phyloP scores from a whole-genome alignment of 2,888 invertebrate species.

The Uropetala carovei region DNA sequence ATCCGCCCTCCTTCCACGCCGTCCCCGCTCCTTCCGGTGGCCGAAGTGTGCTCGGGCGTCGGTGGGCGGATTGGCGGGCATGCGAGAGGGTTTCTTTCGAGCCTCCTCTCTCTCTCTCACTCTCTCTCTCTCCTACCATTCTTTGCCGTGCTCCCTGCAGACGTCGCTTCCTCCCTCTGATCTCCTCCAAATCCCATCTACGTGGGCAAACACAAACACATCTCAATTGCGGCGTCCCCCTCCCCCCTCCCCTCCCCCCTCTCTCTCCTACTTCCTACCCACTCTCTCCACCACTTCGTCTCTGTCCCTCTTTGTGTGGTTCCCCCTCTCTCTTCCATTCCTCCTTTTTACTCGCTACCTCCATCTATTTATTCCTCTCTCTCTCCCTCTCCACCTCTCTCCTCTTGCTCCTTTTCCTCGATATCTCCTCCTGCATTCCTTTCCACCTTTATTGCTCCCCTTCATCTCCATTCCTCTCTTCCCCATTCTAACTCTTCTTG shows the following conservation, averaged over 20 bases:
- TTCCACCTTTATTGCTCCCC: too few species aligned
- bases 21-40: background rate
- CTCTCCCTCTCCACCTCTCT: background rate
- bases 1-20: background rate
- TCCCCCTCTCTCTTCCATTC: background rate
- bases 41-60: background rate
- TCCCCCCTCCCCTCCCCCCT: background rate
- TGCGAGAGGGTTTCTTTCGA: constrained; percentile 4
- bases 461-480: background rate
- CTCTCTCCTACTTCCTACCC: background rate
- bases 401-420: too few species aligned
- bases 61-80: background rate
- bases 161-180: background rate
- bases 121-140: background rate
- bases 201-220: constrained; percentile 58
- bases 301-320: background rate
- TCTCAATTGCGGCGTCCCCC: constrained; percentile 31
- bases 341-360: too few species aligned
- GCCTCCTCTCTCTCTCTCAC: background rate
- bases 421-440: too few species aligned
- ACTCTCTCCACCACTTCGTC: background rate
- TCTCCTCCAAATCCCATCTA: constrained; percentile 52
- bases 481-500: background rate
- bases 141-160: constrained; percentile 3
- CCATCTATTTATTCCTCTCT: background rate